Base-by-base conservation (phyloP, 2,888 invertebrate species). In the Lissonota sp. region DNA sequence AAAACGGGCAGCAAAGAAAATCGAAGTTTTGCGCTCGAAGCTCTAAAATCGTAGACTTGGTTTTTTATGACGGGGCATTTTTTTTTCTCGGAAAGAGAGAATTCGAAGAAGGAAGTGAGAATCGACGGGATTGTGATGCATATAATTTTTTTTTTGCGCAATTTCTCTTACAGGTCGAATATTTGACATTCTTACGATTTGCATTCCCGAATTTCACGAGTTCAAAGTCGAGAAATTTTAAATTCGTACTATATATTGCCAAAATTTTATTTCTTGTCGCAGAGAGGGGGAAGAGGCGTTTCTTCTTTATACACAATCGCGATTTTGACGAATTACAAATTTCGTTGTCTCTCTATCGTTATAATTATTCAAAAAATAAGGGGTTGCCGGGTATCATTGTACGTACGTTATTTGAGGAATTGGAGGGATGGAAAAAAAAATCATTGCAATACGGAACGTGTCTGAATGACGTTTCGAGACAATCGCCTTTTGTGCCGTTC, bases 11-110 rank as follows among this genome's bases (percentile, higher is more conserved):
- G 94, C 95, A 4, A 94, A 94, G 53, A 95, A 96, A 88, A 96
- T 97, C 87, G 96, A 96, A 46, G 93, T 95, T 26, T 93, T 97
- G 73, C 94, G 96, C 72, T 94, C 97, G 2, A 97, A 96, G 93
- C 93, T 97, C 90, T 97, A 96, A 95, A 67, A 14, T 44, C 44
- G 4, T 10, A 44, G 4, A 2, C 26, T 26, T 26, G 1, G 26
- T 26, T 26, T 26, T 26, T 26, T 10, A 44, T 44, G 44, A 44
- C 44, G 2, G 44, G 26, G 26, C 26, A 26, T 26, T 26, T 26
- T 44, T 44, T 44, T 44, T 53, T 12, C 3, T 53, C 53, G 14
- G 53, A 53, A 53, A 14, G 8, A 6, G 16, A 10, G 63, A 46
- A 5, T 46, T 5, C 26, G 26, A 26, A 26, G 26, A 26, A 26